Evolutionary conservation across 2,888 invertebrate genomes (phyloP), one percentile per base, ranked within the genome.

Genomic region (Melanchra persicariae): DNA sequence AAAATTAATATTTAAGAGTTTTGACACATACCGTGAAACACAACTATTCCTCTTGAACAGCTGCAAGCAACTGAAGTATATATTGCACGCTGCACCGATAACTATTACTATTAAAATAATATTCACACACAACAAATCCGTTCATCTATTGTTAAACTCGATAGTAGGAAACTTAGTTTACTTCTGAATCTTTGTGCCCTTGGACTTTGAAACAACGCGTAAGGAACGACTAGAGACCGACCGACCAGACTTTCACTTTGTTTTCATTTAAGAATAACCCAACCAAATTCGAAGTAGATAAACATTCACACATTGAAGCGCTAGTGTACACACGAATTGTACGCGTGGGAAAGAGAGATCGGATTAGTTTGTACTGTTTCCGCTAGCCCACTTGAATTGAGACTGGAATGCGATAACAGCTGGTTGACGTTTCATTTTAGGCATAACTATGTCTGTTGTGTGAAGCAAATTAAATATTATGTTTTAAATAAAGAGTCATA

Each of bases 201-300:
- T 84, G 84, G 85, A 84, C 84, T 84, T 84, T 85, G 85, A 72
- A 80, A 83, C 81, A 63, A 67, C 71, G 77, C 55, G 12, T 30
- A 49, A 34, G 7, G 24, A 70, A 57, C 67, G 26, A 51, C n/a
- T 49, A 45, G 10, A 30, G 8, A 60, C 10, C 22, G 49, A 60
- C 22, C 26, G 64, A 60, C 22, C 26, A 61, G 54, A 43, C 71
- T 82, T 81, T 82, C 79, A 74, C 82, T 77, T 77, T 79, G 69
- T 75, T 82, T 78, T 78, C 62, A n/a, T 51, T 47, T 37, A 17
- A 2, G 43, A 45, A 69, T 69, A 66, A 66, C 10, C 8, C 59
- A 6, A 66, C 43, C 9, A 37, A 57, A 60, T 71, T 15, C 0
- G 10, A 61, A 63, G 10, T 30, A 51, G 6, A 52, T 82, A 74